Conservation (phyloP, 2,113 vertebrate species). For the Tympanuchus pallidicinctus region DNA sequence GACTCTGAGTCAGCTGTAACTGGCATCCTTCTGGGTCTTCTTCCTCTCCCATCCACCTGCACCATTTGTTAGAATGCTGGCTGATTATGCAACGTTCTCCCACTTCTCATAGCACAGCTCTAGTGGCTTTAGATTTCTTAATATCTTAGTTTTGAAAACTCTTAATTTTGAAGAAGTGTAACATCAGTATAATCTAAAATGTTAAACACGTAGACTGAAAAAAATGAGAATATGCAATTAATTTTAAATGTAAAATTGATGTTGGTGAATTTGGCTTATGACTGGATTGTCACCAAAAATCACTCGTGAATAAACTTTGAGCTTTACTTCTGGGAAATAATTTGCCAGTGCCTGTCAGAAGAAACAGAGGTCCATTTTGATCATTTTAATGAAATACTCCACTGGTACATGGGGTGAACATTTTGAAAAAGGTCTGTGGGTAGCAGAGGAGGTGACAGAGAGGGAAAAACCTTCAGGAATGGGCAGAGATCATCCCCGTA, state of each 20-base stretch:
- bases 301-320: neutral
- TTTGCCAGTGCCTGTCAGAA: neutral
- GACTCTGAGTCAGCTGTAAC: neutral
- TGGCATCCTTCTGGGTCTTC: neutral
- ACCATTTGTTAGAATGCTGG: neutral
- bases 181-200: neutral
- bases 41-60: rapidly evolving
- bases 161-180: neutral
- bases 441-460: neutral
- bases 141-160: neutral
- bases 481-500: neutral
- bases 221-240: neutral
- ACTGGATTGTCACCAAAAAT: neutral
- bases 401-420: rapidly evolving
- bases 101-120: neutral
- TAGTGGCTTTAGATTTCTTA: neutral
- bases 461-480: neutral
- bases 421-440: neutral
- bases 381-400: neutral
- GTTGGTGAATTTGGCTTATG: neutral
- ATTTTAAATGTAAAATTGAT: neutral
- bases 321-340: neutral
- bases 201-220: neutral
- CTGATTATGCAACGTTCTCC: neutral
- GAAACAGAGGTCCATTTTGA: neutral